phyloP scores from a whole-genome alignment of 1,140 invertebrate genomes.

The Sycophila sp. region DNA sequence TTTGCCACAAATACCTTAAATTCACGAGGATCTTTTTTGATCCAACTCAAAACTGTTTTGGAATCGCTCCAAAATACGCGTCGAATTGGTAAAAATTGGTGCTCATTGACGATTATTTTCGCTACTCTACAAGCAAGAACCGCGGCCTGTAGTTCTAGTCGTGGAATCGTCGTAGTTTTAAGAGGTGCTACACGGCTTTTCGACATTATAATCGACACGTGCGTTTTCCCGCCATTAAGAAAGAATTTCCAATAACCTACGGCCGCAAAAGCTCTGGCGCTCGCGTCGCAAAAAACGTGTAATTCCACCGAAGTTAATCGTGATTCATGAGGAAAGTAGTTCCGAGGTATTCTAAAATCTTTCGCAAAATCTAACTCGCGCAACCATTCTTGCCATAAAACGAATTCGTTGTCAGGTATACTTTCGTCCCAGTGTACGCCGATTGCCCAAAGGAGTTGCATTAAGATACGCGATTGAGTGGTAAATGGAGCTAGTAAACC shows the following conservation, averaged over 20 bases:
- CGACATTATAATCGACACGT: background rate
- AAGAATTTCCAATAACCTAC: background rate
- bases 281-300: too few species aligned
- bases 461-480: background rate
- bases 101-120: background rate
- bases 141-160: too few species aligned
- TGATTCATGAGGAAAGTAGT: background rate
- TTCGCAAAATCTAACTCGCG: background rate
- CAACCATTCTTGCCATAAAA: background rate
- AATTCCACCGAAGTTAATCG: background rate
- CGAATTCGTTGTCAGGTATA: background rate
- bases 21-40: conserved; percentile 36
- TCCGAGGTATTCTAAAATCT: background rate
- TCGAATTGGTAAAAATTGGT: too few species aligned
- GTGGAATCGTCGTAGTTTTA: background rate
- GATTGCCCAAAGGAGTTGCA: background rate
- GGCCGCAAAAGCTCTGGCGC: background rate
- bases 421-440: background rate
- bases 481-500: background rate
- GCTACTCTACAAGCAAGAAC: background rate
- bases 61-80: conserved; percentile 51
- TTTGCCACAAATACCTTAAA: too few species aligned
- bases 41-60: conserved; percentile 48
- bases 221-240: background rate
- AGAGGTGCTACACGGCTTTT: too few species aligned